Evolutionary conservation across 1,140 invertebrate genomes (phyloP).

Genomic region (Sipha flava): DNA sequence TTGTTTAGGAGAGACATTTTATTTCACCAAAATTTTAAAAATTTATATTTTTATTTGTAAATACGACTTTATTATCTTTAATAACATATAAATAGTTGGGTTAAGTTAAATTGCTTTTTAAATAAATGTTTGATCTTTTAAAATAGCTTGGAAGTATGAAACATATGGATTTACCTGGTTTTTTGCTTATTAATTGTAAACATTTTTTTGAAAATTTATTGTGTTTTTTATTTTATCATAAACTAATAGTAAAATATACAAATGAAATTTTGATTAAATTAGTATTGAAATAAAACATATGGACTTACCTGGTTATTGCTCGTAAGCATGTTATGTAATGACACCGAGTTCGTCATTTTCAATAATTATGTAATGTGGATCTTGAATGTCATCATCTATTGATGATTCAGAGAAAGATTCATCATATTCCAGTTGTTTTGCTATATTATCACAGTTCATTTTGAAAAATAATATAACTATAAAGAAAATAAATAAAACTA

Average conservation of each 20-base stretch:
- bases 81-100: background rate
- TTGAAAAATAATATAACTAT: background rate
- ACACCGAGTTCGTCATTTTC: background rate
- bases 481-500: conserved; percentile 11
- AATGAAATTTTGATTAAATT: no score
- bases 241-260: no score
- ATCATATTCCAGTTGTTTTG: background rate
- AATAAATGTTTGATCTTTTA: background rate
- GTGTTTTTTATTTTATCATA: no score
- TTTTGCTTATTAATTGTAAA: no score
- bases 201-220: no score
- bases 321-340: background rate
- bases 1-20: background rate
- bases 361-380: background rate
- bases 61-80: background rate
- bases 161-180: no score
- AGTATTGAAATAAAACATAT: no score
- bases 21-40: background rate
- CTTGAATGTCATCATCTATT: background rate
- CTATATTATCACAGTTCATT: background rate
- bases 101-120: background rate
- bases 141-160: background rate
- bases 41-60: background rate
- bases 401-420: background rate
- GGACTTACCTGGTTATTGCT: background rate